Evolutionary conservation across 2,888 invertebrate species (phyloP).

Genomic region (Apodemia mormo): DNA sequence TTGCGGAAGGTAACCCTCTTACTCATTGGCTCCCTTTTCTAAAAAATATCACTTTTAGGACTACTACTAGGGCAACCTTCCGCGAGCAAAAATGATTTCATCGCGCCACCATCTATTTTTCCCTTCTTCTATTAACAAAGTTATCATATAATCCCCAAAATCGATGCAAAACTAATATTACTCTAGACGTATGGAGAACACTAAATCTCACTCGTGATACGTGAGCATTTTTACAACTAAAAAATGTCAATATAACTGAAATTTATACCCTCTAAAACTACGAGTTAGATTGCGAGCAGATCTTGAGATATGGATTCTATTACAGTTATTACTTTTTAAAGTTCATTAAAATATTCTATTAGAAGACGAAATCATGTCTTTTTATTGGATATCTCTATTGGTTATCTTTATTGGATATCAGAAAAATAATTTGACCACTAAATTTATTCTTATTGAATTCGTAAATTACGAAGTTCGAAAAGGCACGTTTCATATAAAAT

Average conservation of each 20-base stretch:
- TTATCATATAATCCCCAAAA: background rate
- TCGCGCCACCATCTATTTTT: no score
- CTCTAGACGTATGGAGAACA: background rate
- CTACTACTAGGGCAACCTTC: no score
- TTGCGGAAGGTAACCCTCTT: no score
- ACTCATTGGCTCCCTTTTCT: no score
- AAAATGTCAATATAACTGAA: slow-evolving; percentile 11
- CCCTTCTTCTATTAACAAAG: no score
- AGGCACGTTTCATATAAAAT: background rate
- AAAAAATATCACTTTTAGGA: no score
- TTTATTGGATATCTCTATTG: background rate
- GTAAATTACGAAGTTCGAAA: background rate
- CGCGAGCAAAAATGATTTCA: no score
- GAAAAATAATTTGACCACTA: background rate
- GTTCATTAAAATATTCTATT: no score
- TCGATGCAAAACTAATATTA: background rate
- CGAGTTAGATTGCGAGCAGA: background rate
- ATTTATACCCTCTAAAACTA: background rate
- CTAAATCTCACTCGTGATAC: background rate
- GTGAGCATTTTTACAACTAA: slow-evolving; percentile 4
- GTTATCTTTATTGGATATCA: background rate
- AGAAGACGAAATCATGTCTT: background rate
- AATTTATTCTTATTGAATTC: background rate
- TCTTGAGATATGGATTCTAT: slow-evolving; percentile 1
- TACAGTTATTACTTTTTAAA: background rate